Conservation (phyloP, 2,888 invertebrate genomes). For the Odontothrips loti region DNA sequence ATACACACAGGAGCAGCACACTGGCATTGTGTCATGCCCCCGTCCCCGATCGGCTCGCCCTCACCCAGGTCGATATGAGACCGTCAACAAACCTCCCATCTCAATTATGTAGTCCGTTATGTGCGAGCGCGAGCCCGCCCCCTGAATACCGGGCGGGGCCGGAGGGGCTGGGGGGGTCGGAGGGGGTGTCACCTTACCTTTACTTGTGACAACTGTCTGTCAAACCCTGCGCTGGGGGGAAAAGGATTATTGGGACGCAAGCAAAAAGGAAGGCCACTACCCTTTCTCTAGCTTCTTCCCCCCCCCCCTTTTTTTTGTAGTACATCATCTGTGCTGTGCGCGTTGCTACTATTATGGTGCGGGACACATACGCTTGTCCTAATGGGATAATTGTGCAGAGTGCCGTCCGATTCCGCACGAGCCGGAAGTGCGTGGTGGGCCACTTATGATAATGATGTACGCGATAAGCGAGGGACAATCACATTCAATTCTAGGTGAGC, state of each 20-base stretch:
- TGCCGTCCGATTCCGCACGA: not conserved
- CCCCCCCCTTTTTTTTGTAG: not conserved
- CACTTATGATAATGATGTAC: too few relatives aligned
- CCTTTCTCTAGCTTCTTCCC: not conserved
- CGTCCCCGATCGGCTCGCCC: not conserved
- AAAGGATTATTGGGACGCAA: not conserved
- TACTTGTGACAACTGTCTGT: slow-evolving; percentile 13
- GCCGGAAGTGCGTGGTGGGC: too few relatives aligned
- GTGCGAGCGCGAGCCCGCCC: not conserved
- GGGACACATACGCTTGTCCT: not conserved
- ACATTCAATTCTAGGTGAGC: too few relatives aligned
- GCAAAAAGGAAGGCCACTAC: not conserved
- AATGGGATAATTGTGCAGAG: slow-evolving; percentile 20
- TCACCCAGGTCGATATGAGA: not conserved
- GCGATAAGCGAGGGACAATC: too few relatives aligned
- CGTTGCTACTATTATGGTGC: not conserved
- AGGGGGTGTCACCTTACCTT: slow-evolving; percentile 1
- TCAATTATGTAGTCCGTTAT: slow-evolving; percentile 22
- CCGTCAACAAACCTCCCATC: slow-evolving; percentile 21
- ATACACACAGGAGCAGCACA: too few relatives aligned
- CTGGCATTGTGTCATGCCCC: not conserved
- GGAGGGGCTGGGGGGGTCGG: too few relatives aligned
- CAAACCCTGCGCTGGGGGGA: not conserved
- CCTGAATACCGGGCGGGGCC: not conserved
- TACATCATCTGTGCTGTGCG: not conserved